Percentiles rank a stretch among this genome's conserved stretches.
phyloP scores from a whole-genome alignment of 1,140 invertebrate species.

The Penaeus japonicus region DNA sequence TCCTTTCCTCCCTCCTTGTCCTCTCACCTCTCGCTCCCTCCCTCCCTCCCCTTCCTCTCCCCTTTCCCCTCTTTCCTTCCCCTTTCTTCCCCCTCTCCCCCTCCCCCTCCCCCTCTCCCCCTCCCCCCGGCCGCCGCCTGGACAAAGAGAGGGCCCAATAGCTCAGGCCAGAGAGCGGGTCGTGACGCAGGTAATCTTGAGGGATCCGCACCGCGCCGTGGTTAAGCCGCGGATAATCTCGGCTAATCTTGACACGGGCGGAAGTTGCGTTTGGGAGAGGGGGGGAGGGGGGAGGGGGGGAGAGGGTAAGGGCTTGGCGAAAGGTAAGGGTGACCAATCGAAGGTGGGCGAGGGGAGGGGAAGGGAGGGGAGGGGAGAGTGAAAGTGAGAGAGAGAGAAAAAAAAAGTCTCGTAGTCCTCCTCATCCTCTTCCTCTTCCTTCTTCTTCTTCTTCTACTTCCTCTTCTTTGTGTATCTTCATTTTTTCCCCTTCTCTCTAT shows the following conservation, averaged over 20 bases:
- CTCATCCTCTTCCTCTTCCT: too few species aligned
- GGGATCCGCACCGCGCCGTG: slow-evolving; percentile 27
- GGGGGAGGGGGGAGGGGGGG: neutral
- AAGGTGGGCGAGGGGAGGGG: too few species aligned
- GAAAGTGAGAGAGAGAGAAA: too few species aligned
- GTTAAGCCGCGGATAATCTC: slow-evolving; percentile 36
- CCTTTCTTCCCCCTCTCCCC: neutral
- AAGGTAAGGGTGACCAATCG: too few species aligned
- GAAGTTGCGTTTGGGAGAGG: slow-evolving; percentile 1
- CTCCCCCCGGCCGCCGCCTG: neutral
- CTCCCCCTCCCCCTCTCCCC: neutral
- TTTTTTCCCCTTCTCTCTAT: too few species aligned
- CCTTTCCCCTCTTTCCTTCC: neutral
- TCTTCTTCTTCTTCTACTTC: too few species aligned
- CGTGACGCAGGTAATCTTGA: slow-evolving; percentile 25
- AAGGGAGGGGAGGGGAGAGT: too few species aligned
- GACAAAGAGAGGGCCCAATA: too few species aligned
- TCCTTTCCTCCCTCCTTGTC: too few species aligned
- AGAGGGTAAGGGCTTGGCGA: neutral
- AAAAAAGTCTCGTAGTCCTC: too few species aligned
- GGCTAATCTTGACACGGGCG: slow-evolving; percentile 13
- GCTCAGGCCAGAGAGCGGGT: neutral
- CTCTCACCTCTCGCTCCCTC: too few species aligned
- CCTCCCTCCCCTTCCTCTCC: neutral
- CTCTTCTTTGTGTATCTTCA: too few species aligned